Percentiles rank a stretch among this genome's conserved stretches.
These are phyloP conservation scores for Paramisgurnus dabryanus DNA, from an alignment of 2,113 vertebrate genomes.

Conservation along the genomic window DNA sequence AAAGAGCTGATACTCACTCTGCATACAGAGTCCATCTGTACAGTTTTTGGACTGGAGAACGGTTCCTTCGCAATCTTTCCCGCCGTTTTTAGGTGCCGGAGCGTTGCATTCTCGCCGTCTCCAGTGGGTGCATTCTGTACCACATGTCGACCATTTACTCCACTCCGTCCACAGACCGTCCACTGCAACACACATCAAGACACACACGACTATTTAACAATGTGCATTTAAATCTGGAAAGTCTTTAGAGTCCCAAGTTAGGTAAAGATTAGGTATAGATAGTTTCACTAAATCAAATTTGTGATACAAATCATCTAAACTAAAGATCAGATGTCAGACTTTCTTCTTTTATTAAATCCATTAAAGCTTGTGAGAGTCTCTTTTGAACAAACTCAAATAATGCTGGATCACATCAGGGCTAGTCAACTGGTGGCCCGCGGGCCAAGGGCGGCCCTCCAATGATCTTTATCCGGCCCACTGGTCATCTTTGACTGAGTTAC, in stretches of 20 bases:
- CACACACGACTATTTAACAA: neutral
- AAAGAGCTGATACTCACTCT: slow-evolving; percentile 83
- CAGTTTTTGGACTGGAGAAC: slow-evolving; percentile 98
- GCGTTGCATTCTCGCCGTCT: slow-evolving; percentile 89
- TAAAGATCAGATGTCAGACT: too few species aligned
- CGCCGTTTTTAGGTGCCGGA: slow-evolving; percentile 91
- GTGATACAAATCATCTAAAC: too few species aligned
- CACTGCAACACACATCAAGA: slow-evolving; percentile 75
- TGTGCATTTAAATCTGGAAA: too few species aligned
- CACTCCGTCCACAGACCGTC: slow-evolving; percentile 96
- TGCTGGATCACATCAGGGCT: slow-evolving; percentile 11
- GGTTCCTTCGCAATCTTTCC: slow-evolving; percentile 95
- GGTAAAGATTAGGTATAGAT: too few species aligned
- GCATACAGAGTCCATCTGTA: slow-evolving; percentile 97
- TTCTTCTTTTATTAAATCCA: too few species aligned
- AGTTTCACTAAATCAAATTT: too few species aligned
- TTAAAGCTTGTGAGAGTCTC: neutral
- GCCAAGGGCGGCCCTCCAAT: too few species aligned
- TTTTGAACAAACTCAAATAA: slow-evolving; percentile 3
- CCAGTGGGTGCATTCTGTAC: slow-evolving; percentile 98
- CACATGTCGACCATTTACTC: slow-evolving; percentile 98
- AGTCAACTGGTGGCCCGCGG: too few species aligned
- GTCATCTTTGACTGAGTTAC: too few species aligned
- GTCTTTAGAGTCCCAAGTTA: too few species aligned
- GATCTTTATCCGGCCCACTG: too few species aligned